A percentile compares a stretch with the other conserved stretches of the same genome.
Evolutionary conservation across 2,888 invertebrate species (phyloP).

Genomic region (Tigriopus californicus): DNA sequence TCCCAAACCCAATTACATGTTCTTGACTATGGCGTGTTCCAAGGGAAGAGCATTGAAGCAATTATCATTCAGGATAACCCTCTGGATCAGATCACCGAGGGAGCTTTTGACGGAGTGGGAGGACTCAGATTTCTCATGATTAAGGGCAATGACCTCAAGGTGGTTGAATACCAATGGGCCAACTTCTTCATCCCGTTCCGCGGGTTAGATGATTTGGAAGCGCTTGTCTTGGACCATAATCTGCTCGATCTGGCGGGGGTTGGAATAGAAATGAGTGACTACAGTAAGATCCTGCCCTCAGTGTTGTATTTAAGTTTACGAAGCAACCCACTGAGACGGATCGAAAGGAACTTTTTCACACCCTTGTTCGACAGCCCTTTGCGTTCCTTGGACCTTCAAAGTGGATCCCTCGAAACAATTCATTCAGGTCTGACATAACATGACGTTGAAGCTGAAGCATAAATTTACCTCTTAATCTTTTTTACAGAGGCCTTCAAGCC

Average conservation of each 20-base stretch:
- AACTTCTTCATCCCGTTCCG: neutral
- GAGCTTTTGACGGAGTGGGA: neutral
- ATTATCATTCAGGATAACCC: neutral
- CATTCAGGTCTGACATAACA: neutral
- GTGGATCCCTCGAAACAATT: neutral
- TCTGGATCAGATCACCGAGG: neutral
- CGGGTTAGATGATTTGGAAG: neutral
- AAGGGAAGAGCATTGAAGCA: neutral
- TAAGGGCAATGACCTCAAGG: neutral
- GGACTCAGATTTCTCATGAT: neutral
- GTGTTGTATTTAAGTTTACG: neutral
- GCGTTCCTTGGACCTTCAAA: neutral
- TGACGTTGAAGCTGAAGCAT: too few relatives aligned
- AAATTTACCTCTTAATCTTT: neutral
- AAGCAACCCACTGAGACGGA: neutral
- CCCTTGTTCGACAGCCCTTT: neutral
- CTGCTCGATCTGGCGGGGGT: neutral
- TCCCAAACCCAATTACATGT: too few relatives aligned
- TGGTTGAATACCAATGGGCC: neutral
- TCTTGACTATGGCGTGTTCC: neutral
- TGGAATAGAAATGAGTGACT: neutral
- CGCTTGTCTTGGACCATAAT: neutral
- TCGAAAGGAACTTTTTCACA: neutral
- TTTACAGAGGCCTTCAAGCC: neutral
- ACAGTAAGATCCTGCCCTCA: neutral